A percentile compares a stretch with the other conserved stretches of the same genome.
Evolutionary conservation across 2,888 invertebrate species (phyloP).

Genomic region (Dicranocentrus wangi): DNA sequence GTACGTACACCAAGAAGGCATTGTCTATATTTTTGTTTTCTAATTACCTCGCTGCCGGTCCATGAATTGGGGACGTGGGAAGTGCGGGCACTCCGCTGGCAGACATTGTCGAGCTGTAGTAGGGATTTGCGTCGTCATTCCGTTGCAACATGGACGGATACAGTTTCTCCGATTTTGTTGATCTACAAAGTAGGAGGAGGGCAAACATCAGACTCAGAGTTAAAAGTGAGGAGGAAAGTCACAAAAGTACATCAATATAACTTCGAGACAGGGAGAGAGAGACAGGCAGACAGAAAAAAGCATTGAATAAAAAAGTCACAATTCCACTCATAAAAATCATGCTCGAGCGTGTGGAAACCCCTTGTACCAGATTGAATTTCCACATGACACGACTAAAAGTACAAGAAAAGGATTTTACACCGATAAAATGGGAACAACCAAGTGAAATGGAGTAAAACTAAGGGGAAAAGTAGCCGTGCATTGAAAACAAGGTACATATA

Average conservation of each 20-base stretch:
- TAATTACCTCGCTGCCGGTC: slow-evolving; percentile 62
- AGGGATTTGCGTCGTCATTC: slow-evolving; percentile 87
- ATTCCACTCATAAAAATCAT: neutral
- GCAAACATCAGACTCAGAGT: neutral
- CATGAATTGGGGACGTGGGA: slow-evolving; percentile 65
- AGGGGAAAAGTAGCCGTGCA: neutral
- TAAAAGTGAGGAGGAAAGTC: neutral
- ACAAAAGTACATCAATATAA: slow-evolving; percentile 5
- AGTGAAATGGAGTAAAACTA: neutral
- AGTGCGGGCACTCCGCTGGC: slow-evolving; percentile 52
- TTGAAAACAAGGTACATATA: too few relatives aligned
- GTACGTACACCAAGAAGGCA: too few relatives aligned
- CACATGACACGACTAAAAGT: neutral
- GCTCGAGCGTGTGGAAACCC: neutral
- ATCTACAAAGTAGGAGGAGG: slow-evolving; percentile 81
- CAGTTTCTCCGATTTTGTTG: slow-evolving; percentile 95
- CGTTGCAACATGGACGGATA: slow-evolving; percentile 92
- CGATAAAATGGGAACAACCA: neutral
- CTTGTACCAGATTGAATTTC: neutral
- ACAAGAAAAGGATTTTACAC: neutral
- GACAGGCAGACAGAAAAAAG: neutral
- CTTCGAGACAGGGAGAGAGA: too few relatives aligned
- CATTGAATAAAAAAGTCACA: neutral
- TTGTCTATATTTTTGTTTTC: too few relatives aligned
- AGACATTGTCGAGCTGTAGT: slow-evolving; percentile 69